Base-by-base conservation (phyloP, 2,888 invertebrate genomes). In the Alloplasta piceator region DNA sequence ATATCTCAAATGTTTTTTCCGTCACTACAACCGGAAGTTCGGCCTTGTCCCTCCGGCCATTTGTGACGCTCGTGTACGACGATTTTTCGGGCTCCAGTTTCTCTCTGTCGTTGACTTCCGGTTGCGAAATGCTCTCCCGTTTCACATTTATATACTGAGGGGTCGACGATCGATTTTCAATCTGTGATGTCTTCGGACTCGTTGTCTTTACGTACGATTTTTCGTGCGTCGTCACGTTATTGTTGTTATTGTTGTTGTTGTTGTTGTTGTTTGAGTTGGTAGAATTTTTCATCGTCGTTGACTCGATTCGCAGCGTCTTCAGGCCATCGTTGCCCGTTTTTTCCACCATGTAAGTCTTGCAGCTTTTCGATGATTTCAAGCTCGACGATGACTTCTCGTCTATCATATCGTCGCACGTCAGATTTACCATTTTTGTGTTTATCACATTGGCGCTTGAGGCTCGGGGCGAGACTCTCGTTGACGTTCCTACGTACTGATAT, bases 1-100 rank as follows among this genome's bases (percentile, higher is more conserved):
- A 85, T 26, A 88, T 87, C 26, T 90, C 90, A 74, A 90, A 87
- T 61, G 87, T 90, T 75, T 89, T 91, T 72, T 91, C 90, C n/a
- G 88, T 86, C n/a, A 87, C 68, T n/a, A 85, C 74, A 56, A 83
- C 12, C 39, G 68, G 52, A 10, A 38, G 16, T 41, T 67, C 63
- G 38, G 38, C 39, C 38, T 12, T 70, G 6, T 61, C 76, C 36
- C 38, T 52, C 6, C 66, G 43, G 43, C 71, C 60, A 10, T 10
- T n/a, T 26, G 26, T 26, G 1, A 26, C 26, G 26, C 26, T 26
- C 1, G 26, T 26, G 3, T 26, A 26, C n/a, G n/a, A n/a, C n/a
- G n/a, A n/a, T n/a, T 78, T 52, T 36, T 67, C 78, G 7, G 52
- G 43, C 14, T 26, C 26, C 26, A 26, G 26, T 26, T 26, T 26